These are phyloP conservation scores for Dreissena polymorpha DNA, from an alignment of 1,140 invertebrate species.

Conservation along the genomic window DNA sequence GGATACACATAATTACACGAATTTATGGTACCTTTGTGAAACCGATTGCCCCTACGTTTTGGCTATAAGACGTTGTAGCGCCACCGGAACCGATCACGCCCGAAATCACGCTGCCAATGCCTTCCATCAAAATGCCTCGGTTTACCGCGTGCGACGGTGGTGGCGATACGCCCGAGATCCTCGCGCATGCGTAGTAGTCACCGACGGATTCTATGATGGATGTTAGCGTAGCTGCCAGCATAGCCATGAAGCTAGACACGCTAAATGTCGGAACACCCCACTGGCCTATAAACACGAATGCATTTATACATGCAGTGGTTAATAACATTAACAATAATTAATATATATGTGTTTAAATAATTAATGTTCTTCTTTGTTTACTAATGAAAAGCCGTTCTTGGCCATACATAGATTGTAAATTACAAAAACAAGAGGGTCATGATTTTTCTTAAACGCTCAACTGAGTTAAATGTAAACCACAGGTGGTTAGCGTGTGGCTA, in stretches of 20 bases:
- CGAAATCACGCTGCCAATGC: constrained; percentile 90
- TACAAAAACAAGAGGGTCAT: too few relatives aligned
- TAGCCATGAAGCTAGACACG: constrained; percentile 88
- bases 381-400: too few relatives aligned
- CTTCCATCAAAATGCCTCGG: constrained; percentile 84
- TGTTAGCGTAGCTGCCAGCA: constrained; percentile 91
- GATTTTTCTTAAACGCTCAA: too few relatives aligned
- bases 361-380: too few relatives aligned
- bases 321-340: too few relatives aligned
- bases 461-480: too few relatives aligned
- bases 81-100: constrained; percentile 91
- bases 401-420: too few relatives aligned
- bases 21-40: constrained; percentile 80
- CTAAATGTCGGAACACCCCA: constrained; percentile 91
- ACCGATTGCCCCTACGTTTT: constrained; percentile 95
- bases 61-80: constrained; percentile 91
- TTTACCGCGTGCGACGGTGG: constrained; percentile 91
- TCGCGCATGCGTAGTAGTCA: constrained; percentile 93
- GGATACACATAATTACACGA: too few relatives aligned
- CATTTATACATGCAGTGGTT: too few relatives aligned
- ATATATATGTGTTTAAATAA: too few relatives aligned
- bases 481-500: too few relatives aligned
- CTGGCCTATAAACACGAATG: constrained; percentile 83
- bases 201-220: constrained; percentile 94
- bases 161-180: constrained; percentile 88